phyloP scores from a whole-genome alignment of 2,797 vertebrate genomes.

The Astyanax mexicanus region DNA sequence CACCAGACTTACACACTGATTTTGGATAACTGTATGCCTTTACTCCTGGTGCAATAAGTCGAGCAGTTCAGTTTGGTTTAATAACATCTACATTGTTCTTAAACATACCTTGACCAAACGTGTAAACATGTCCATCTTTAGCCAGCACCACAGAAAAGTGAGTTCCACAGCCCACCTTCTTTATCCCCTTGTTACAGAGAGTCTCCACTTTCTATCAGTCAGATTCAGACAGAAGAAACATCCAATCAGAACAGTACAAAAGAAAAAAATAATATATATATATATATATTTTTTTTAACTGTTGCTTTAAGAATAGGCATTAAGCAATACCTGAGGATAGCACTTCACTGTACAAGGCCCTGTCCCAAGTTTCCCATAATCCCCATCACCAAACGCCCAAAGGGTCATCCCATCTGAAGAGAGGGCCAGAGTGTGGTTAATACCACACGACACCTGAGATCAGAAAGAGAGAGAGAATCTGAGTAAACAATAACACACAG shows the following conservation, averaged over 20 bases:
- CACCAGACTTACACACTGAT: too few species aligned
- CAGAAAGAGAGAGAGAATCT: background rate
- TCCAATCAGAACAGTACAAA: too few species aligned
- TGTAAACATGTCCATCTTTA: slow-evolving; percentile 81
- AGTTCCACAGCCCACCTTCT: slow-evolving; percentile 81
- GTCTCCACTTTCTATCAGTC: slow-evolving; percentile 79
- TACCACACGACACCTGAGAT: slow-evolving; percentile 81
- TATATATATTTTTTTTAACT: too few species aligned
- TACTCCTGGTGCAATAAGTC: background rate
- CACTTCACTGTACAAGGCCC: slow-evolving; percentile 84
- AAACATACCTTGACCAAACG: slow-evolving; percentile 82
- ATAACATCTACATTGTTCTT: background rate
- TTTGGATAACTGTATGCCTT: too few species aligned
- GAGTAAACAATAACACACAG: too few species aligned
- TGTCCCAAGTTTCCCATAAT: slow-evolving; percentile 83
- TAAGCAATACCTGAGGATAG: slow-evolving; percentile 78
- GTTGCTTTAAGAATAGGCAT: background rate
- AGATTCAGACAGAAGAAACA: background rate
- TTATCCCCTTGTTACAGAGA: slow-evolving; percentile 82
- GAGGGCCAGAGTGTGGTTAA: slow-evolving; percentile 83
- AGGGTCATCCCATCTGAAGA: slow-evolving; percentile 80
- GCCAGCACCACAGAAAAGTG: slow-evolving; percentile 83
- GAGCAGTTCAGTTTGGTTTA: too few species aligned
- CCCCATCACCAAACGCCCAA: slow-evolving; percentile 86
- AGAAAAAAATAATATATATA: too few species aligned